Evolutionary conservation across 2,888 invertebrate genomes (phyloP).

Genomic region (Dilophus febrilis): DNA sequence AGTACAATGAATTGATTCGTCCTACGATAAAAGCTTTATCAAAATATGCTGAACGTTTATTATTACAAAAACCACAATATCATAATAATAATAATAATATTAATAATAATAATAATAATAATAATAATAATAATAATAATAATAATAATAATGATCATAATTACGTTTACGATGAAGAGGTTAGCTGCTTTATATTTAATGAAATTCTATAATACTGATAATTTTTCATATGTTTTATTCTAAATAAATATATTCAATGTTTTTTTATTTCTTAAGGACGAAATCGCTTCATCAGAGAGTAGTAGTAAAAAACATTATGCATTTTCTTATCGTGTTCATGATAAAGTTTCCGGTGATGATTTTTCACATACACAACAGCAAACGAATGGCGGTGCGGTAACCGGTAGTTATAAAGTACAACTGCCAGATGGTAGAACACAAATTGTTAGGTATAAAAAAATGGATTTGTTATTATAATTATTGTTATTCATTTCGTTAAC

Average conservation of each 20-base stretch:
- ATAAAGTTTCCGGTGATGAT: conserved; percentile 44
- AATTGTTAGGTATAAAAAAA: conserved; percentile 35
- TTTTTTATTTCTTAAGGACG: not conserved
- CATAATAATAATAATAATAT: conserved; percentile 11
- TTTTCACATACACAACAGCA: conserved; percentile 40
- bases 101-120: not conserved
- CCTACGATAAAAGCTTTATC: conserved; percentile 27
- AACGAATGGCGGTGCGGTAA: conserved; percentile 42
- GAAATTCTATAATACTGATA: not conserved
- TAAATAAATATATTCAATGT: not conserved
- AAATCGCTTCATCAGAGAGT: not conserved
- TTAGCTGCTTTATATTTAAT: too few relatives aligned
- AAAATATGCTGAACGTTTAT: conserved; percentile 23
- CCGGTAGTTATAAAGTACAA: conserved; percentile 49
- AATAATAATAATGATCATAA: not conserved
- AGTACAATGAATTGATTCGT: conserved; percentile 23
- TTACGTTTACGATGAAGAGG: too few relatives aligned
- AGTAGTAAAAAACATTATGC: conserved; percentile 36
- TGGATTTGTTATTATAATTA: not conserved
- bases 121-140: not conserved
- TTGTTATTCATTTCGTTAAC: not conserved
- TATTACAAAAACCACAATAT: conserved; percentile 12
- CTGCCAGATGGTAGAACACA: conserved; percentile 49
- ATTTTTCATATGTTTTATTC: not conserved
- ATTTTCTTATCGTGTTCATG: conserved; percentile 46